These are phyloP conservation scores for Caradrina kadenii DNA, from an alignment of 2,888 invertebrate genomes.

Conservation along the genomic window DNA sequence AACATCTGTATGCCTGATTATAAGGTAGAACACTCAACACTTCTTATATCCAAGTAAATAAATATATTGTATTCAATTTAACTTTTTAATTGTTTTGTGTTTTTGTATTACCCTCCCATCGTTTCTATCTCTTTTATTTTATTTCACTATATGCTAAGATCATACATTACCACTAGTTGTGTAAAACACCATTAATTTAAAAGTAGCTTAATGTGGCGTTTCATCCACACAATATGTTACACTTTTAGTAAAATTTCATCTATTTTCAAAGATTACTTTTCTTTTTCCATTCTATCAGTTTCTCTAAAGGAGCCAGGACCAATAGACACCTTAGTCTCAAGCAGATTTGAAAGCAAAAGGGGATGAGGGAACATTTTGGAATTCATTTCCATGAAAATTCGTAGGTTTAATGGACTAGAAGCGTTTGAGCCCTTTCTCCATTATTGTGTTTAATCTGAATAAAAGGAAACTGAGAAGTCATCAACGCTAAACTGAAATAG, in stretches of 20 bases:
- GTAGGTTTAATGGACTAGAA: slow-evolving; percentile 55
- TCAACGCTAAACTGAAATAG: slow-evolving; percentile 6
- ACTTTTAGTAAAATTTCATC: slow-evolving; percentile 6
- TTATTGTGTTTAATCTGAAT: slow-evolving; percentile 47
- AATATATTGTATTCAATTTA: no score
- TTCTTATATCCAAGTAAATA: no score
- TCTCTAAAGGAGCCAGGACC: slow-evolving; percentile 23
- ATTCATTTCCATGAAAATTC: slow-evolving; percentile 64
- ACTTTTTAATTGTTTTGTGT: not conserved
- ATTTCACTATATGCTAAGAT: no score
- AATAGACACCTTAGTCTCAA: slow-evolving; percentile 42
- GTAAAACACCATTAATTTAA: not conserved
- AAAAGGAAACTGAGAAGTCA: slow-evolving; percentile 40
- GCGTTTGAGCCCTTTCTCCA: slow-evolving; percentile 48
- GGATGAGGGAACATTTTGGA: slow-evolving; percentile 45
- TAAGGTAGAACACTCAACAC: no score
- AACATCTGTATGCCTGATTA: no score
- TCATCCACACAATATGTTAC: not conserved
- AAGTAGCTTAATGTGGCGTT: not conserved
- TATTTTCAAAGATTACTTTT: slow-evolving; percentile 11
- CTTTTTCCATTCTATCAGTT: slow-evolving; percentile 16
- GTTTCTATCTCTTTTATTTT: not conserved
- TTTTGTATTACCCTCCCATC: not conserved
- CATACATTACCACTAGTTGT: not conserved
- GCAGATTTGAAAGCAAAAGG: slow-evolving; percentile 49